Base-by-base conservation (phyloP, 2,888 invertebrate species). In the Pseudolycoriella hygida region DNA sequence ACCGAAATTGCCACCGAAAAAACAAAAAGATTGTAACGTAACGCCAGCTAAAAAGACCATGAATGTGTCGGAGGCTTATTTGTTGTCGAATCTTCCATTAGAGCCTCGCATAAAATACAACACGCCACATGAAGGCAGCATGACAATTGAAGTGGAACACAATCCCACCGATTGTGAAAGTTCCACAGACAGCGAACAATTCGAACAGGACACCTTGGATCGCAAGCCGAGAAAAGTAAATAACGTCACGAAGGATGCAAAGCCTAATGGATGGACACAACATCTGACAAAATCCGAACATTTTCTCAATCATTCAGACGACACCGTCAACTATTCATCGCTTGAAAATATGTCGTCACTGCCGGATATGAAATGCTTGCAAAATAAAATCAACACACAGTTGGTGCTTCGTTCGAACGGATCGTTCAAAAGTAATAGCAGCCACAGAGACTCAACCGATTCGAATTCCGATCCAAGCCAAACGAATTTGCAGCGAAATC, bases 131-230 rank as follows among this genome's bases (percentile, higher is more conserved):
- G 59, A 56, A 30, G 86, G 86, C 6, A 84, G 82, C 54, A 68
- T 88, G 56, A 80, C 85, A 25, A 88, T 88, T 49, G 84, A 85
- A 66, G 81, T 87, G 1, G 80, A 81, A 57, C 86, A 86, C 59
- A 76, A 83, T 17, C 78, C 84, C 1, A 80, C 84, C 56, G 77
- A 81, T 42, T 74, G 82, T 46, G 87, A 87, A 55, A 54, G 60
- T 5, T 60, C 60, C 5, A 65, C 65, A 0, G 64, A 65, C 37
- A 84, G 84, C 2, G 84, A 84, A 54, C 78, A 77, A 45, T 88
- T 85, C 54, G 88, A 88, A 60, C 86, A 87, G 0, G 87, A 88
- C 52, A 88, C 88, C 0, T 67, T 88, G 46, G 88, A 88, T 56
- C 70, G 87, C 19, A 86, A 86, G 57, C 77, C 80, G 39, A 74